Conservation (phyloP, 2,797 vertebrate genomes). For the Phoxinus dragarum region DNA sequence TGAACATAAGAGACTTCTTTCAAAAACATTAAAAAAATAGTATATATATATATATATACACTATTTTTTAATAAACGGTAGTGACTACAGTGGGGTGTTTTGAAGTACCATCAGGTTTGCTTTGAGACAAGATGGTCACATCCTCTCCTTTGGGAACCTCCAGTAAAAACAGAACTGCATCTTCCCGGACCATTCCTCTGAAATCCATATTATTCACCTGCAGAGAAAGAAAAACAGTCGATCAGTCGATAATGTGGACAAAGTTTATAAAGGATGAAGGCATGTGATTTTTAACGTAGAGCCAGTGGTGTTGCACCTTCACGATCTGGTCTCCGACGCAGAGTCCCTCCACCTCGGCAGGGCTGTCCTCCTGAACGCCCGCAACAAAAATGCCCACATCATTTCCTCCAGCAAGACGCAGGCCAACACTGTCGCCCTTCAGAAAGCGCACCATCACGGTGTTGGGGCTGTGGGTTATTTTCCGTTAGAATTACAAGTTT, state of each 20-base stretch:
- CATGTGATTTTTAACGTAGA: background rate
- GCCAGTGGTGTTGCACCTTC: conserved; percentile 79
- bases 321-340: conserved; percentile 93
- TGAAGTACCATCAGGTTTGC: conserved; percentile 90
- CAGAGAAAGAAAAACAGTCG: background rate
- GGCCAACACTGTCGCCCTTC: conserved; percentile 93
- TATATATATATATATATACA: background rate
- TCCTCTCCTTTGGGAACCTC: conserved; percentile 96
- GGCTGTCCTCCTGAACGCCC: conserved; percentile 93
- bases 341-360: conserved; percentile 91
- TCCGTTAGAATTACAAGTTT: background rate
- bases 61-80: too few relatives aligned
- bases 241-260: background rate
- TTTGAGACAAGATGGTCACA: conserved; percentile 92
- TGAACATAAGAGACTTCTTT: too few relatives aligned
- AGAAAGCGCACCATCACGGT: conserved; percentile 93
- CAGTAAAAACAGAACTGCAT: conserved; percentile 95
- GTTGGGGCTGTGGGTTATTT: conserved; percentile 77
- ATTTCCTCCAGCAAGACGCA: conserved; percentile 94
- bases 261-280: background rate
- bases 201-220: conserved; percentile 95
- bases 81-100: background rate
- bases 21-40: too few relatives aligned
- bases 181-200: conserved; percentile 93
- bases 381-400: conserved; percentile 98